These are phyloP conservation scores for Tetragonisca angustula DNA, from an alignment of 2,888 invertebrate genomes.

Conservation along the genomic window DNA sequence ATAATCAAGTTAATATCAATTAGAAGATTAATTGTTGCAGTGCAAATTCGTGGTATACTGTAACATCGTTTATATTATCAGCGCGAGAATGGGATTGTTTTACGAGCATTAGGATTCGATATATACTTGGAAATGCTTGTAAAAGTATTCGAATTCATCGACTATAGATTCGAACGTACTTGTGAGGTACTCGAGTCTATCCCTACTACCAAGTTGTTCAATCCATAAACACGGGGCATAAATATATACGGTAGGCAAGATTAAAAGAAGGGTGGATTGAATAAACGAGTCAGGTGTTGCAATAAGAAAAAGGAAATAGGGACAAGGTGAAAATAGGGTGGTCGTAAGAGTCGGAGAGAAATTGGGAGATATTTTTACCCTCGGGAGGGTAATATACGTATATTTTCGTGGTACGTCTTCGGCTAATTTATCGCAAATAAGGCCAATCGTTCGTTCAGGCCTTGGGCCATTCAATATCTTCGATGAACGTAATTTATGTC, in stretches of 20 bases:
- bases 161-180: too few species aligned
- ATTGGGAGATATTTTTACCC: background rate
- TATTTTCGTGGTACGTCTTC: background rate
- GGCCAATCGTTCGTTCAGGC: background rate
- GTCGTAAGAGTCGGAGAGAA: constrained; percentile 2
- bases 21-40: too few species aligned
- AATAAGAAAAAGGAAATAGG: background rate
- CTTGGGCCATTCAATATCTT: background rate
- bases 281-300: background rate
- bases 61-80: too few species aligned
- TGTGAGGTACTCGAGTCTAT: too few species aligned
- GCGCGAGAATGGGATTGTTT: too few species aligned
- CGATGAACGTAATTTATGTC: background rate
- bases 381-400: background rate
- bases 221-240: background rate
- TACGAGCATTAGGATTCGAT: too few species aligned
- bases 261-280: background rate
- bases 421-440: background rate
- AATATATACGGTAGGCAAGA: background rate
- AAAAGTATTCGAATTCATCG: too few species aligned
- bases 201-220: background rate
- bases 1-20: too few species aligned
- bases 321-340: background rate
- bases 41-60: too few species aligned
- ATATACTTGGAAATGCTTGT: too few species aligned